Evolutionary conservation across 2,888 invertebrate genomes (phyloP), one percentile per base, ranked within the genome.

Genomic region (Gastracanthus pulcherrimus): DNA sequence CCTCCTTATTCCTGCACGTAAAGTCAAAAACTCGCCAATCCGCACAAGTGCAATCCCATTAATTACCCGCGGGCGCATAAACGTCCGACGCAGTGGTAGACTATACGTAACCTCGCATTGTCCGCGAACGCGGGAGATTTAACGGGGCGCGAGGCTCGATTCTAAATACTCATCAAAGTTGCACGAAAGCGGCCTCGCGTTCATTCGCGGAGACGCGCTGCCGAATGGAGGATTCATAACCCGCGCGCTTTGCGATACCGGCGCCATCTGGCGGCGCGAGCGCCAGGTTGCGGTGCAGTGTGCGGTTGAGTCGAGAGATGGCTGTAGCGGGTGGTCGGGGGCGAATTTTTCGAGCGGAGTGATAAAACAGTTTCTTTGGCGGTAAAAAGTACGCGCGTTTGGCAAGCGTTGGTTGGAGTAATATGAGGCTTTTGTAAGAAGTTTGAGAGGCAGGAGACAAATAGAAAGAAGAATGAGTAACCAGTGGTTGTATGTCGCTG

Each of bases 211-310:
- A n/a, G n/a, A n/a, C 36, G 62, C 70, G 62, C 48, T 70, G 64
- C 38, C 64, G 64, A 70, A 71, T 51, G 78, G 38, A 36, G 71
- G 48, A 38, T 26, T 62, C 48, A 67, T 51, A 11, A 41, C 23
- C 6, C 55, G 55, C 55, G 26, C 55, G n/a, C n/a, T n/a, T n/a
- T 41, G 41, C 29, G 7, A 13, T 2, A 16, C 64, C 84, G 81
- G 84, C 83, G 84, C 85, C 81, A 83, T 83, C 84, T 85, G 45
- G 80, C 82, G 83, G 67, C 19, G 62, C 23, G n/a, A 2, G n/a
- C 11, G 5, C 77, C 23, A 26, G 36, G 19, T 34, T 36, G 5
- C 16, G 13, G 2, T 3, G 2, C 51, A 51, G 48, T 80, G 48
- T 19, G 29, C 19, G 19, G 31, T 1, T 31, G 1, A 0, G 29